Evolutionary conservation across 1,140 invertebrate species (phyloP).

Genomic region (Zaprionus capensis): DNA sequence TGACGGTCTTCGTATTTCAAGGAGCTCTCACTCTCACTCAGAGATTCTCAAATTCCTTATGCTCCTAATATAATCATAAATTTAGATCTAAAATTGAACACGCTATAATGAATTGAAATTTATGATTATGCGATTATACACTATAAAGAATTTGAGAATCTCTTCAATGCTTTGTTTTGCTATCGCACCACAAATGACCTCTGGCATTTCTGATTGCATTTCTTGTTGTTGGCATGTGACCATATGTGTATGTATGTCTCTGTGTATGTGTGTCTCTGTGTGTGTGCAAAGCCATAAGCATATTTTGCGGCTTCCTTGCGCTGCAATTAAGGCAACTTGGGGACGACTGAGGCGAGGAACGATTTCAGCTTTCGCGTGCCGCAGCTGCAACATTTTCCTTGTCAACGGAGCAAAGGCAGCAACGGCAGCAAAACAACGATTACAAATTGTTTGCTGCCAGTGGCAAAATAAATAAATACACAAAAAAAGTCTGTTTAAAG

Average conservation of each 20-base stretch:
- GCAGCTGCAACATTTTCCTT: slow-evolving; percentile 78
- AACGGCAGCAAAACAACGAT: slow-evolving; percentile 53
- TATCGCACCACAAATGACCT: slow-evolving; percentile 1
- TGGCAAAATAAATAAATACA: slow-evolving; percentile 69
- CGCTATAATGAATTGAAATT: not conserved
- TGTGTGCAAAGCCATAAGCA: slow-evolving; percentile 22
- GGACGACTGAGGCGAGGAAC: not conserved
- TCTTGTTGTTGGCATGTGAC: not conserved
- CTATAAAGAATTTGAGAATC: slow-evolving; percentile 1
- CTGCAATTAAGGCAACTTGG: slow-evolving; percentile 58
- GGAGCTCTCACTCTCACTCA: too few species aligned
- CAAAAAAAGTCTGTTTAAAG: slow-evolving; percentile 52
- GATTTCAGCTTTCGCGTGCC: slow-evolving; percentile 46
- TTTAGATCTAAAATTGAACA: not conserved
- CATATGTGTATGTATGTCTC: not conserved
- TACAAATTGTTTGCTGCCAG: slow-evolving; percentile 71
- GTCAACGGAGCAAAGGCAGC: slow-evolving; percentile 50
- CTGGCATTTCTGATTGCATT: slow-evolving; percentile 9
- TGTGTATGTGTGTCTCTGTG: not conserved
- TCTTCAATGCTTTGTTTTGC: not conserved
- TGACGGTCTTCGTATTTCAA: too few species aligned
- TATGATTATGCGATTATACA: not conserved
- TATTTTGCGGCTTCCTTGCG: slow-evolving; percentile 44
- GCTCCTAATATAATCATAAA: not conserved
- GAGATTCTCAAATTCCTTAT: not conserved